Evolutionary conservation across 2,888 invertebrate genomes (phyloP), one percentile per base, ranked within the genome.

Genomic region (Xanthia icteritia): DNA sequence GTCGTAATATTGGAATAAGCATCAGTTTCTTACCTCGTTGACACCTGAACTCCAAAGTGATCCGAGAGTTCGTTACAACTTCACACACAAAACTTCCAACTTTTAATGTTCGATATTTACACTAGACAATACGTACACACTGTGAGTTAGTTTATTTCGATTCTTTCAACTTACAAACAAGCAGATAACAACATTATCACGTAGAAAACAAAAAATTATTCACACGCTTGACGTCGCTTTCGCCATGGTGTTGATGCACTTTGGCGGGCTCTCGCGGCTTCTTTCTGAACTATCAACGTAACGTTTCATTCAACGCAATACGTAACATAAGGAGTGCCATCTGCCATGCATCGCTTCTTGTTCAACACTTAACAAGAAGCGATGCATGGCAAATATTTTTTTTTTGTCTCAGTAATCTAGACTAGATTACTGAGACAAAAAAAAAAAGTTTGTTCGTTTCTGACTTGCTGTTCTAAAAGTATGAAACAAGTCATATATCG

Each of bases 11-110:
- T 90, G 92, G 90, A 93, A 92, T 93, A 94, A 92, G 95, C 95
- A 94, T 95, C 91, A 91, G 89, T 93, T 95, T 94, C 96, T 96
- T 96, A 96, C 97, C 96, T 96, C 96, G 95, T 96, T 96, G 96
- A 96, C 96, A 97, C 96, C 96, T 96, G 95, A 96, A 96, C 94
- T 94, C 94, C 93, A 92, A 94, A 95, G 93, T 93, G 94, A 95
- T 96, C 94, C 93, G 90, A 92, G 95, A 96, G 96, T 96, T 96
- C 95, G 96, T 96, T 96, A 94, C 86, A 96, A 96, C 95, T 96
- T 96, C 94, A 93, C 93, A 92, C 94, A 94, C 93, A 90, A 94
- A 95, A 94, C 95, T 95, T 94, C 89, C 77, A 94, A 95, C 93
- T 95, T 95, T 94, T 87, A 81, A 90, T 89, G 85, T 90, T 91